Conservation (phyloP, 2,113 vertebrate genomes). For the Lepisosteus osseus region DNA sequence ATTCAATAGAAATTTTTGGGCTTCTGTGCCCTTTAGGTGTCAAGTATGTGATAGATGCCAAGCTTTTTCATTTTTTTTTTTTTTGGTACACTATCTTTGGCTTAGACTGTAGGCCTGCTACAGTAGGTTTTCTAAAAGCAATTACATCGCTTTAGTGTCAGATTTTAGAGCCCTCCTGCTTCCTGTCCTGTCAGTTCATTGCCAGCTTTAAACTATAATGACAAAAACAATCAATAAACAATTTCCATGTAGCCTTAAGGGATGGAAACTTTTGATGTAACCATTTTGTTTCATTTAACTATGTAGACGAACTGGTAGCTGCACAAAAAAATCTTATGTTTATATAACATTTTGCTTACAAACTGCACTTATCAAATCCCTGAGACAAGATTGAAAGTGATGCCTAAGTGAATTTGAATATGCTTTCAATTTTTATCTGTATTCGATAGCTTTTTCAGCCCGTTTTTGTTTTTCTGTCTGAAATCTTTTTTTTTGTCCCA, state of each 20-base stretch:
- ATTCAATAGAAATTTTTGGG: constrained; percentile 67
- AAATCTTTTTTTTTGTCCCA: too few species aligned
- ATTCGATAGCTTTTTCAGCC: too few species aligned
- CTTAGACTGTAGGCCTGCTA: neutral
- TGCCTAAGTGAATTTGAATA: too few species aligned
- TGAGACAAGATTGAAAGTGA: too few species aligned
- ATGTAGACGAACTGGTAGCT: too few species aligned
- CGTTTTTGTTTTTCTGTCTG: too few species aligned
- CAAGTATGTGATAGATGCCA: constrained; percentile 71
- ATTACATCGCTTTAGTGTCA: too few species aligned
- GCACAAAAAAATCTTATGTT: too few species aligned
- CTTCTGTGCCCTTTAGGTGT: constrained; percentile 75
- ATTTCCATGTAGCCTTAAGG: constrained; percentile 48
- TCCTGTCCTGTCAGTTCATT: constrained; percentile 45
- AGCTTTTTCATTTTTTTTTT: constrained; percentile 50
- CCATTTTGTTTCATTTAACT: constrained; percentile 3
- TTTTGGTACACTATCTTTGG: constrained; percentile 20
- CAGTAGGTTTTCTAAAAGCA: too few species aligned
- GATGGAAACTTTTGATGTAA: constrained; percentile 45
- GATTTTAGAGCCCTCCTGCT: neutral
- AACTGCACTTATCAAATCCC: too few species aligned
- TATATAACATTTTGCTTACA: too few species aligned
- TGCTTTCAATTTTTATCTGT: too few species aligned
- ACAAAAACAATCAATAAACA: constrained; percentile 43
- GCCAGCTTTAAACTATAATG: constrained; percentile 43